Conservation (phyloP, 30 jellyfish, hydroid and myxozoan species). For the Sanderia malayensis region DNA sequence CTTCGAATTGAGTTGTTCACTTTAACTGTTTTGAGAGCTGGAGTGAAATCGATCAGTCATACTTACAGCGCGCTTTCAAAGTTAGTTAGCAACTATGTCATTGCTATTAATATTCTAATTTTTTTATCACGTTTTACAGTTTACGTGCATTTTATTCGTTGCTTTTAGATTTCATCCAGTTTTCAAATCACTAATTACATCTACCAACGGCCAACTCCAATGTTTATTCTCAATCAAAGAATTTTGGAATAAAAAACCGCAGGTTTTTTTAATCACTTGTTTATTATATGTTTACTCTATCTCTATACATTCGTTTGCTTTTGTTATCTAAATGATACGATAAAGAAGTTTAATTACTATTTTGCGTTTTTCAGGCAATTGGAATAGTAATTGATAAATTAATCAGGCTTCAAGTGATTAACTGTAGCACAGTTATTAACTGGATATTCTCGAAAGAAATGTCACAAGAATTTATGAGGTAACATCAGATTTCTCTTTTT, state of each 20-base stretch:
- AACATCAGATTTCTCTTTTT: no score
- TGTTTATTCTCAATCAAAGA: constrained; percentile 74
- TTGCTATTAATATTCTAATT: no score
- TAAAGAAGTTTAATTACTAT: not conserved
- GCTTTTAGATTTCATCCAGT: constrained; percentile 75
- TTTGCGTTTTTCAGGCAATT: constrained; percentile 77
- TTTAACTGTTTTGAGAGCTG: constrained; percentile 91
- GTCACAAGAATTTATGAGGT: constrained; percentile 82
- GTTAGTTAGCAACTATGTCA: no score
- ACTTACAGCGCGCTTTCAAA: constrained; percentile 96
- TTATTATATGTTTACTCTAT: no score
- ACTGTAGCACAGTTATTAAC: constrained; percentile 88
- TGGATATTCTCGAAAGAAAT: constrained; percentile 91
- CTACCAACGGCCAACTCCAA: constrained; percentile 83
- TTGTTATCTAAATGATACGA: not conserved
- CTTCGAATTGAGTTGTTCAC: constrained; percentile 81
- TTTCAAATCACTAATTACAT: constrained; percentile 67
- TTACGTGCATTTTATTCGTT: no score
- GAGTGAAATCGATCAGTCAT: constrained; percentile 91
- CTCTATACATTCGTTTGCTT: not conserved
- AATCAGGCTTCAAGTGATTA: constrained; percentile 81
- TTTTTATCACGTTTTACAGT: no score
- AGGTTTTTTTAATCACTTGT: no score
- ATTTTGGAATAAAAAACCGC: constrained; percentile 90
- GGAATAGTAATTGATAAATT: constrained; percentile 88